phyloP scores from a whole-genome alignment of 2,888 invertebrate species.

The Drosophila siamana region DNA sequence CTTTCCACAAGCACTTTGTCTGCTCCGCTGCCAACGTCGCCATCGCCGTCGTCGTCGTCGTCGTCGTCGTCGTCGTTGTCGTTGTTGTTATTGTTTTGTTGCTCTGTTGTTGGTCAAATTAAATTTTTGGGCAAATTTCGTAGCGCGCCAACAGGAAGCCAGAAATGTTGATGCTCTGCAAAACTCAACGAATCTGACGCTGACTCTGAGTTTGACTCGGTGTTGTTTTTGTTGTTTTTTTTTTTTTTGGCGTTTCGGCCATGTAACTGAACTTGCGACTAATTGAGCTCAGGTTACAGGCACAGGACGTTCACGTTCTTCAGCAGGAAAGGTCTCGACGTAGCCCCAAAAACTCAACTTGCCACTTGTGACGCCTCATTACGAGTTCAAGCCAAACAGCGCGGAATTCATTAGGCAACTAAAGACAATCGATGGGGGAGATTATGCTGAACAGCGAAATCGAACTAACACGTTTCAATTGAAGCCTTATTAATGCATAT shows the following conservation, averaged over 20 bases:
- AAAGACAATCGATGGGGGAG: no score
- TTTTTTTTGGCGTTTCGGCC: background rate
- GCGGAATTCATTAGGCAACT: constrained; percentile 52
- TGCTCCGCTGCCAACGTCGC: no score
- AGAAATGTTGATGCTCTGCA: constrained; percentile 7
- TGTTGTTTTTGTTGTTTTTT: background rate
- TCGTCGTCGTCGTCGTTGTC: background rate
- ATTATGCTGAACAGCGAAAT: no score
- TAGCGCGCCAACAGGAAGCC: constrained; percentile 38
- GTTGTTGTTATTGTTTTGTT: constrained; percentile 16
- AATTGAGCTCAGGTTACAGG: constrained; percentile 70
- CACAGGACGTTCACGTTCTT: background rate
- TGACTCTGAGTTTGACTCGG: no score
- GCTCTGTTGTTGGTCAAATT: constrained; percentile 51
- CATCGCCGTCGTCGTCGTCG: no score
- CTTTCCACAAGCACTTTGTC: constrained; percentile 30
- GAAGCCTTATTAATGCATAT: no score
- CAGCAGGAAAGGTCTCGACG: background rate
- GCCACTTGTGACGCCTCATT: constrained; percentile 12
- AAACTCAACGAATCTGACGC: constrained; percentile 11
- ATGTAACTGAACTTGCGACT: constrained; percentile 33
- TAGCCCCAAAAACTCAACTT: background rate
- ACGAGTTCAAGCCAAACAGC: background rate
- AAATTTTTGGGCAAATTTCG: constrained; percentile 47
- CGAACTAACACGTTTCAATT: no score